These are phyloP conservation scores for Diarsia rubi DNA, from an alignment of 2,888 invertebrate genomes.

Conservation along the genomic window DNA sequence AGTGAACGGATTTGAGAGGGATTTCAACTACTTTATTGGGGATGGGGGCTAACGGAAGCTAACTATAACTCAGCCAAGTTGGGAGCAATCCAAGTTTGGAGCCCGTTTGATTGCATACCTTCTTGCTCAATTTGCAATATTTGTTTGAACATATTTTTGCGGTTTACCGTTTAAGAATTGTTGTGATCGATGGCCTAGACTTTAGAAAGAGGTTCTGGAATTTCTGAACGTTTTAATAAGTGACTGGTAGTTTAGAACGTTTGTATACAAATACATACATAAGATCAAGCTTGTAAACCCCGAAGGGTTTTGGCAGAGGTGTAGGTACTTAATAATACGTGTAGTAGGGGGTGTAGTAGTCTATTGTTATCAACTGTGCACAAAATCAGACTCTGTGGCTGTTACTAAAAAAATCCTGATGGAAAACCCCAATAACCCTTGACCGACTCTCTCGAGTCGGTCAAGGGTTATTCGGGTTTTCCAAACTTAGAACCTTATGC, in stretches of 20 bases:
- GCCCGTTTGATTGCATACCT: slow-evolving; percentile 74
- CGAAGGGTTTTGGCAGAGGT: no score
- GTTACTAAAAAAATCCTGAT: no score
- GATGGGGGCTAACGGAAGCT: slow-evolving; percentile 56
- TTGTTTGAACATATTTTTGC: slow-evolving; percentile 56
- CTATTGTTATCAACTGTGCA: no score
- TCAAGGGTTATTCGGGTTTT: no score
- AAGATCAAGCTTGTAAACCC: no score
- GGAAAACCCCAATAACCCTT: no score
- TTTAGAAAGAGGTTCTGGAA: slow-evolving; percentile 1
- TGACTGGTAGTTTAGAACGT: slow-evolving; percentile 5
- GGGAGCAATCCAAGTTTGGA: slow-evolving; percentile 75
- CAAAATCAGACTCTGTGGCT: no score
- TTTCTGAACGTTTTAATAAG: slow-evolving; percentile 3
- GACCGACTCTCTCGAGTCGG: no score
- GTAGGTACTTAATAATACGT: no score
- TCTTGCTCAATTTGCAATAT: slow-evolving; percentile 68
- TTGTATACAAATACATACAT: no score
- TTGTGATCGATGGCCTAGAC: slow-evolving; percentile 36
- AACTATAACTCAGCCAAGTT: slow-evolving; percentile 76
- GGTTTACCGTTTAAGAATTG: slow-evolving; percentile 30
- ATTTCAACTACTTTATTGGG: slow-evolving; percentile 77
- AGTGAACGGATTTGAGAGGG: slow-evolving; percentile 72
- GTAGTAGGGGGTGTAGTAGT: no score
- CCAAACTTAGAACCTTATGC: no score